Base-by-base conservation (phyloP, 1,140 invertebrate species). In the Drosophila ambigua region DNA sequence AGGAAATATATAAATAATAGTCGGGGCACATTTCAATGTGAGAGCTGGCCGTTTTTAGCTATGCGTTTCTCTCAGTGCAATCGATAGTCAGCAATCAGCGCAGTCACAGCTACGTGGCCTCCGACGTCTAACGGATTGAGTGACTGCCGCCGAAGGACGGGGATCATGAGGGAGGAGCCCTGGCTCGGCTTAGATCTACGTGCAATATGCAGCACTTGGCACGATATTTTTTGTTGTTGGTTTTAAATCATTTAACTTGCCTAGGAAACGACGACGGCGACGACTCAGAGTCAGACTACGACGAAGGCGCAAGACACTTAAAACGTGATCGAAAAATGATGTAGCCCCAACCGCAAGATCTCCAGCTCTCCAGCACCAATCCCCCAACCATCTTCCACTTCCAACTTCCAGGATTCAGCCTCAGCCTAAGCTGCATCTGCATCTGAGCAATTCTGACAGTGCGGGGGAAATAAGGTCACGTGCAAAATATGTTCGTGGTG, bases 321-420 rank as follows among this genome's bases (percentile, higher is more conserved):
- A 87, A 87, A 87, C 83, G 83, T 87, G 83, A 87, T 87, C 83
- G 83, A 88, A 87, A 87, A 87, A 83, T 87, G 83, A 88, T 87
- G 83, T 87, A 88, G 83, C 59, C 52, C 64, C 77, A 83, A 72
- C 64, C 73, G 62, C 73, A 80, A 74, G 60, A 39, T 39, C 4
- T 63, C 57, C 46, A 75, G 52, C 63, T 67, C 55, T 48, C 57
- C 64, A 85, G 62, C 39, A 59, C 55, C 72, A 71, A 64, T 60
- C 71, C 73, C 65, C 45, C 57, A 61, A 48, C 45, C 46, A 77
- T 59, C 54, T 16, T 28, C 16, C 2, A 4, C 39, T 48, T 69
- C n/a, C 45, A 28, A 7, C 8, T 26, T 16, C 44, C 49, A 69
- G 69, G 44, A 58, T 26, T 49, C 5, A 48, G 44, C 44, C 49